Base-by-base conservation (phyloP, 2,888 invertebrate species). In the Nebria salina region DNA sequence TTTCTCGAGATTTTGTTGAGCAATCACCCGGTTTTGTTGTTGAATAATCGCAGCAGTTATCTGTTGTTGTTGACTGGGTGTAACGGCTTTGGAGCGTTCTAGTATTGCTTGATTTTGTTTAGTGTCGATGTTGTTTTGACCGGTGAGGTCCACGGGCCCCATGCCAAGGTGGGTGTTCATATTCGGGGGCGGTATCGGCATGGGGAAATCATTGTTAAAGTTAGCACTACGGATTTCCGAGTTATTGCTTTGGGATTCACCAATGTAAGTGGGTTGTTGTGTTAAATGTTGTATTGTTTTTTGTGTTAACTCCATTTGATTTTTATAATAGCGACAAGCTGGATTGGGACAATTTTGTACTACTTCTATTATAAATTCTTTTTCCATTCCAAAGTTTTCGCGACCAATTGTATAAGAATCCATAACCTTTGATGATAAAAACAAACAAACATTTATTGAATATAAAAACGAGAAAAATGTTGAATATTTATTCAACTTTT, bases 301-400 rank as follows among this genome's bases (percentile, higher is more conserved):
- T 84, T 94, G 94, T 42, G 93, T 93, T 87, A 93, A 90, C 86
- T 93, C 95, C 88, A 96, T 90, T 87, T 96, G 96, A 86, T 94
- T 95, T 87, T 96, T 96, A 87, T 96, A 96, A 87, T 95, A 96
- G 41, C 96, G 93, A 87, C 96, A 96, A 13, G 95, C 95, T 9
- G 95, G 95, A 88, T 96, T 96, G 0, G 96, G 96, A 85, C 96
- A 96, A 85, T 96, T 96, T 87, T 96, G 96, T 15, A 96, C 95
- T 41, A 96, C 96, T 89, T 96, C 96, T 78, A 96, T 92, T 75
- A 96, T 96, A 85, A 96, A 96, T 86, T 96, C 96, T 86, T 96
- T 96, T 87, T 96, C 96, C 96, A 96, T 96, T 75, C 95, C 95
- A 89, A 95, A 95, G 87, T 94, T 94, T 86, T 95, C 95, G 82